Evolutionary conservation across 1,140 invertebrate species (phyloP), one percentile per base, ranked within the genome.

Genomic region (Littorina saxatilis): DNA sequence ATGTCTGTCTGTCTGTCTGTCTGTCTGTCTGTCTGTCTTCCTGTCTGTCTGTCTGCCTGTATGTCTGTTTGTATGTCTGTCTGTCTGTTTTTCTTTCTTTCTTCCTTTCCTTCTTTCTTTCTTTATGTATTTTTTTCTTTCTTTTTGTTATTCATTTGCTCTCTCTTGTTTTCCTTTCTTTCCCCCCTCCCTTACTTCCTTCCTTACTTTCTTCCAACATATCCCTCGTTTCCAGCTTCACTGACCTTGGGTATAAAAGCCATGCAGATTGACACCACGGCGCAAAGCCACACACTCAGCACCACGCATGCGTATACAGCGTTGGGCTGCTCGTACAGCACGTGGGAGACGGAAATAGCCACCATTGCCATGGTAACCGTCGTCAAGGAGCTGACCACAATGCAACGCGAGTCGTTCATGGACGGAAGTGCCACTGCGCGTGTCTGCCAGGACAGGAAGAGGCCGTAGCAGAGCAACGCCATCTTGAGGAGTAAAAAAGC

Each of bases 161-260:
- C n/a, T n/a, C n/a, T n/a, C n/a, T n/a, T n/a, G n/a, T n/a, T n/a
- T n/a, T n/a, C n/a, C n/a, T n/a, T n/a, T n/a, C n/a, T n/a, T n/a
- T n/a, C n/a, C n/a, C n/a, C n/a, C n/a, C n/a, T n/a, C n/a, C n/a
- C n/a, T n/a, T n/a, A n/a, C n/a, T n/a, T n/a, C n/a, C n/a, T n/a
- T n/a, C n/a, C n/a, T n/a, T n/a, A n/a, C n/a, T n/a, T n/a, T n/a
- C n/a, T n/a, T n/a, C n/a, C n/a, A n/a, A n/a, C n/a, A n/a, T n/a
- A n/a, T n/a, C n/a, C n/a, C n/a, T n/a, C n/a, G n/a, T n/a, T n/a
- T n/a, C 27, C 55, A n/a, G 2, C 47, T 20, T 23, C 11, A 73
- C 83, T 86, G 87, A 93, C 93, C 92, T 98, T 98, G 15, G 97
- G 97, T 76, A 98, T 91, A 89, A 98, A 98, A 32, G 97, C 93